Evolutionary conservation across 2,113 vertebrate species (phyloP), one percentile per base, ranked within the genome.

Genomic region (Petaurus breviceps): DNA sequence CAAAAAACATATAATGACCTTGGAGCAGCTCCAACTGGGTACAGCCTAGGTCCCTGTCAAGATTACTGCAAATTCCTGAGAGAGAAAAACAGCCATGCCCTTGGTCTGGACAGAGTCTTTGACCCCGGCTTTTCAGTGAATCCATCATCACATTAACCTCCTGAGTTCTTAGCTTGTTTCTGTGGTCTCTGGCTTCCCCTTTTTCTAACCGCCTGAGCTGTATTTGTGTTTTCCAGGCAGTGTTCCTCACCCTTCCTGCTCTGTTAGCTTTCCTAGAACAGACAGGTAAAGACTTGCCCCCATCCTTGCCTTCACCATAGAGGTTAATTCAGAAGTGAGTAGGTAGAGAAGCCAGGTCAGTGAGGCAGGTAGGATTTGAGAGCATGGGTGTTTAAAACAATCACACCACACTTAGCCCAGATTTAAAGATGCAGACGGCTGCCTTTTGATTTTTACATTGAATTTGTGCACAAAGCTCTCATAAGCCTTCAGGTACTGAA

Each of bases 161-260:
- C 54, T 53, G 26, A 90, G 90, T 57, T n/a, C 8, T 9, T 54
- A 26, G 51, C 51, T 96, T 91, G 3, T 93, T 93, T 93, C 91
- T 92, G n/a, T 50, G 93, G 53, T 14, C 91, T 90, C 37, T 51
- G 68, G 28, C 90, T 96, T 91, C 22, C 19, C 90, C 94, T 61
- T 94, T 55, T 95, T 94, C 77, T 95, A 92, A 96, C 91, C 54
- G 47, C 77, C 50, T 95, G 84, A 53, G 54, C 91, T 53, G 53
- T 5, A 0, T 94, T 94, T 84, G 95, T 57, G 92, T 53, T 95
- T 84, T 14, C 49, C 2, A n/a, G 22, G 92, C 77, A 91, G 23
- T 93, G 16, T 37, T 1, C 51, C 1, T 91, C 54, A 24, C 95
- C 55, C 12, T 95, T 90, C 94, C 43, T 52, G 57, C 25, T 37